phyloP scores from a whole-genome alignment of 2,888 invertebrate genomes.

The Phortica magna region DNA sequence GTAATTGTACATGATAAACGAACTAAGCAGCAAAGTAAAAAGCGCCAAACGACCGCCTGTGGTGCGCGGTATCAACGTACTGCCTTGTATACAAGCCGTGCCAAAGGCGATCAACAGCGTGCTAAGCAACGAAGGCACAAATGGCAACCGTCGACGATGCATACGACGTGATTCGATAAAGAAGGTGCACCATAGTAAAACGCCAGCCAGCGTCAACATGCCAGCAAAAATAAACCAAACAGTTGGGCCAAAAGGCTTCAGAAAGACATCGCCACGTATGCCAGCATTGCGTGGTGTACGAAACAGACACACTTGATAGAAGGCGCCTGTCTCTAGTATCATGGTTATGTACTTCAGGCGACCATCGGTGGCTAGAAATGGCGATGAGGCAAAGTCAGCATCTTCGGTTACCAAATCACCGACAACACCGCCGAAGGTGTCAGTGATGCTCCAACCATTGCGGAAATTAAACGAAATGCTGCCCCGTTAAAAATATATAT shows the following conservation, averaged over 20 bases:
- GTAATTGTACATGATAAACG: slow-evolving; percentile 81
- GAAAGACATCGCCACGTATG: slow-evolving; percentile 80
- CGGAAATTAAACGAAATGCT: slow-evolving; percentile 61
- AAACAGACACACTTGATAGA: slow-evolving; percentile 80
- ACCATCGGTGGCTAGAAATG: slow-evolving; percentile 53
- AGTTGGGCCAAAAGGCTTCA: slow-evolving; percentile 79
- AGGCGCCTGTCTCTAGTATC: slow-evolving; percentile 61
- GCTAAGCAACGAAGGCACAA: slow-evolving; percentile 69
- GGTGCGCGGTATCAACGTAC: slow-evolving; percentile 77
- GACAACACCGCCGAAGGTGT: slow-evolving; percentile 64
- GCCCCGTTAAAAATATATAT: neutral
- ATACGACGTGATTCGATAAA: slow-evolving; percentile 58
- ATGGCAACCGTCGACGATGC: slow-evolving; percentile 44
- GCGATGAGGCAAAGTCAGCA: slow-evolving; percentile 64
- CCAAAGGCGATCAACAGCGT: slow-evolving; percentile 77
- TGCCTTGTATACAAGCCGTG: slow-evolving; percentile 79
- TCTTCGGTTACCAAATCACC: slow-evolving; percentile 62
- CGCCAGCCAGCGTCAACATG: slow-evolving; percentile 70
- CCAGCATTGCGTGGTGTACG: slow-evolving; percentile 80
- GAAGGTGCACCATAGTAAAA: slow-evolving; percentile 75
- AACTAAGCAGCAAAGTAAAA: slow-evolving; percentile 66
- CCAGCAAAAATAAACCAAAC: slow-evolving; percentile 80
- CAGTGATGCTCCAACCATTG: slow-evolving; percentile 66
- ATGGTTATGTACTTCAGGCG: slow-evolving; percentile 56
- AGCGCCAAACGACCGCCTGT: slow-evolving; percentile 76